Evolutionary conservation across 2,797 vertebrate genomes (phyloP), one percentile per base, ranked within the genome.

Genomic region (Malurus splendens): DNA sequence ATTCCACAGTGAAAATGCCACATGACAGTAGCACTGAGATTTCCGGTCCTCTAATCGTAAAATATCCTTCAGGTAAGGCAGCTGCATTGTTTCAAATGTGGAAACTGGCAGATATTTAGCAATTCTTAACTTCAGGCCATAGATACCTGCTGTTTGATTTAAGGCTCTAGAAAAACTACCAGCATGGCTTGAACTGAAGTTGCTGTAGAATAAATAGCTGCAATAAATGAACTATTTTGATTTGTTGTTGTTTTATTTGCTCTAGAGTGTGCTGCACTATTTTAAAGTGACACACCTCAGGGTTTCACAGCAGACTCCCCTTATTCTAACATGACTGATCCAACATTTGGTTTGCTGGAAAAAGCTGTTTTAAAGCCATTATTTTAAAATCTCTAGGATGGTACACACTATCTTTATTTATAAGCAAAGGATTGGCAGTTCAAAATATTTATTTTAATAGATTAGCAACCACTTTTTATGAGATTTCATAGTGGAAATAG

Each of bases 61-160:
- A 45, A 86, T 96, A 89, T 94, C 32, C 70, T 80, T 84, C 79
- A 74, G 57, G 27, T 83, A 48, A 88, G 17, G 19, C 48, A 76
- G 75, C 70, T 70, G 66, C 47, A 79, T 52, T 89, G 48, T 93
- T 95, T 96, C 90, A 95, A 83, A 60, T 81, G 27, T 87, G 67
- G 79, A 95, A 94, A 42, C 55, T 86, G 83, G 82, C 87, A 90
- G 88, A 89, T 90, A 74, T 90, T 94, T 94, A 90, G 54, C 89
- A 94, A 95, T 95, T 95, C 84, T 96, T 95, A 86, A 90, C 93
- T 95, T 66, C 73, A 95, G 92, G 92, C 73, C 54, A 42, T 64
- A 66, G 87, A 56, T 84, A 79, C 95, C 94, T 94, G 90, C 91
- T 94, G 96, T 86, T 97, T 96, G 95, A 97, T 96, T 95, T 96